Conservation (phyloP, 2,888 invertebrate species). For the Drosophila paucipuncta region DNA sequence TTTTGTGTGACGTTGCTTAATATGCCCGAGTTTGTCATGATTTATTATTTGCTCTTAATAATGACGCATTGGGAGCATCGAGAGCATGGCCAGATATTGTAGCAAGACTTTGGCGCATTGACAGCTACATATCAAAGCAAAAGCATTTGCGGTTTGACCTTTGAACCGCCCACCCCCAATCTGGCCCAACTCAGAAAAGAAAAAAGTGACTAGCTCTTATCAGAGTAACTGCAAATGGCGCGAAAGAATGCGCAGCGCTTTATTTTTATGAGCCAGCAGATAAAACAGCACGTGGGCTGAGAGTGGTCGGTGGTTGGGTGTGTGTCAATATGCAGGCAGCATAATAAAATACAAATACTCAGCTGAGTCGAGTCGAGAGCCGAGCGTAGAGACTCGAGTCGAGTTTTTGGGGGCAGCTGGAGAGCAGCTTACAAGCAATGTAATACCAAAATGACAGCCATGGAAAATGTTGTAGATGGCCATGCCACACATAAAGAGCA, state of each 20-base stretch:
- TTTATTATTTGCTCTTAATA: constrained; percentile 79
- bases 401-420: constrained; percentile 13
- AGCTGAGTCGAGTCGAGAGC: constrained; percentile 32
- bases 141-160: constrained; percentile 72
- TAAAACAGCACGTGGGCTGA: constrained; percentile 55
- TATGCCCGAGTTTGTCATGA: constrained; percentile 59
- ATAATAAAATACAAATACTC: constrained; percentile 76
- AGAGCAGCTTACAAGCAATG: constrained; percentile 70
- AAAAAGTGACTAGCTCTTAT: constrained; percentile 68
- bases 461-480: constrained; percentile 73
- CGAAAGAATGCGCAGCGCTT: constrained; percentile 80
- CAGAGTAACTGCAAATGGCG: constrained; percentile 79
- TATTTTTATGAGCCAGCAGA: constrained; percentile 77
- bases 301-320: constrained; percentile 22
- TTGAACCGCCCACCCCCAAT: constrained; percentile 40
- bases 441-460: constrained; percentile 77
- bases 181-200: constrained; percentile 12
- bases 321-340: constrained; percentile 72
- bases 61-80: constrained; percentile 63
- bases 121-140: constrained; percentile 74
- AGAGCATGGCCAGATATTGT: constrained; percentile 16
- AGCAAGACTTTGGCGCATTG: constrained; percentile 58
- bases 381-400: constrained; percentile 22
- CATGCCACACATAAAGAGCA: constrained; percentile 75
- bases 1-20: constrained; percentile 44